Evolutionary conservation across 2,888 invertebrate species (phyloP).

Genomic region (Theretra japonica): DNA sequence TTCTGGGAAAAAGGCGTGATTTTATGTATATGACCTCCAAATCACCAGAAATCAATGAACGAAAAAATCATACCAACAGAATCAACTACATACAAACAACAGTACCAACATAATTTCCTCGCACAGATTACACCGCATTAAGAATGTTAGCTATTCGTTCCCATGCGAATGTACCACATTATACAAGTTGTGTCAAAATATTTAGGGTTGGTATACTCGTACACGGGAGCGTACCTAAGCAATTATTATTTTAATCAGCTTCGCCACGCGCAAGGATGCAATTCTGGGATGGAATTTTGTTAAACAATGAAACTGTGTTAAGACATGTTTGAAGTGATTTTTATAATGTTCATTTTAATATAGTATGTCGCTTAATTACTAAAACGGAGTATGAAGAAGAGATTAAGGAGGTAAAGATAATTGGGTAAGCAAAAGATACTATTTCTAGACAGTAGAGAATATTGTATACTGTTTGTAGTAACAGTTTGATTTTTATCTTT

Average conservation of each 20-base stretch:
- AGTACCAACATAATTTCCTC: background rate
- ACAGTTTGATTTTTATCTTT: too few relatives aligned
- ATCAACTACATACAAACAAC: background rate
- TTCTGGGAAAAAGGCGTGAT: too few relatives aligned
- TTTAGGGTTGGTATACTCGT: conserved; percentile 54
- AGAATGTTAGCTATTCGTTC: conserved; percentile 31
- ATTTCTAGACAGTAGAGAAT: too few relatives aligned
- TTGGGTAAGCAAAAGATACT: too few relatives aligned
- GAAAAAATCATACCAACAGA: background rate
- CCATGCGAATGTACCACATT: conserved; percentile 27
- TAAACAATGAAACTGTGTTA: conserved; percentile 2
- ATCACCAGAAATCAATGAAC: background rate
- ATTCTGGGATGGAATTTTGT: background rate
- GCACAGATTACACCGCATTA: conserved; percentile 4
- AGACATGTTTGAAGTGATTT: background rate
- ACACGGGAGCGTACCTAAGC: conserved; percentile 41
- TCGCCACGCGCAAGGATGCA: conserved; percentile 32
- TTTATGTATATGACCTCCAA: too few relatives aligned
- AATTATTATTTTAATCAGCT: conserved; percentile 60
- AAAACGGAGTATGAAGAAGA: too few relatives aligned
- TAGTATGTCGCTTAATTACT: too few relatives aligned
- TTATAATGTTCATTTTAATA: background rate
- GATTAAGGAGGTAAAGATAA: too few relatives aligned
- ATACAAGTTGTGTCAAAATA: conserved; percentile 51
- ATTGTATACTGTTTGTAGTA: too few relatives aligned